Evolutionary conservation across 2,888 invertebrate genomes (phyloP).

Genomic region (Lymantria monacha): DNA sequence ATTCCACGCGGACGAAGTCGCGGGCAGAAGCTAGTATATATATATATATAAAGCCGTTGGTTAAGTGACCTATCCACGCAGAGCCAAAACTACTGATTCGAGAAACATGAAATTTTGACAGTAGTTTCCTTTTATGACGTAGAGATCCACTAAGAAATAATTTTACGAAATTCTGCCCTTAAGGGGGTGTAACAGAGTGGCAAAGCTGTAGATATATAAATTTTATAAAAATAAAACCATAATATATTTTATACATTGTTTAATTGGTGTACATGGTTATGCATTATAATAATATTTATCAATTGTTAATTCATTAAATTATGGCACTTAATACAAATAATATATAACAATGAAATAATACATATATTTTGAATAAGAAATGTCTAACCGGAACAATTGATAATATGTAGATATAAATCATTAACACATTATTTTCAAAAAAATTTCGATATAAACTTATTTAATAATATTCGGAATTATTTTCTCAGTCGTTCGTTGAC

Average conservation of each 20-base stretch:
- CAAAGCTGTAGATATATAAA: no score
- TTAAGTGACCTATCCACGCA: no score
- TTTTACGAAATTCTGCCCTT: no score
- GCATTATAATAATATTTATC: slow-evolving; percentile 79
- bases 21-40: no score
- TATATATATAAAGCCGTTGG: no score
- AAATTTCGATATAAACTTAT: slow-evolving; percentile 57
- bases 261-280: slow-evolving; percentile 82
- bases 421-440: slow-evolving; percentile 29
- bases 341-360: slow-evolving; percentile 58
- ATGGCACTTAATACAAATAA: slow-evolving; percentile 80
- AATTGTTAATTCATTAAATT: slow-evolving; percentile 81
- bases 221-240: slow-evolving; percentile 55
- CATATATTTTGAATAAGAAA: slow-evolving; percentile 59
- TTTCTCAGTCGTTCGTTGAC: slow-evolving; percentile 81
- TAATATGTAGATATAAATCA: slow-evolving; percentile 27
- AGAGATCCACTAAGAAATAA: no score
- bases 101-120: no score
- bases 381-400: slow-evolving; percentile 54
- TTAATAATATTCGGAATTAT: slow-evolving; percentile 58
- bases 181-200: no score
- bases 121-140: no score
- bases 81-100: no score
- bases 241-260: slow-evolving; percentile 66
- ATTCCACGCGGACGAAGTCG: no score